Conservation (phyloP, 2,797 vertebrate genomes). For the Yasuhikotakia modesta region DNA sequence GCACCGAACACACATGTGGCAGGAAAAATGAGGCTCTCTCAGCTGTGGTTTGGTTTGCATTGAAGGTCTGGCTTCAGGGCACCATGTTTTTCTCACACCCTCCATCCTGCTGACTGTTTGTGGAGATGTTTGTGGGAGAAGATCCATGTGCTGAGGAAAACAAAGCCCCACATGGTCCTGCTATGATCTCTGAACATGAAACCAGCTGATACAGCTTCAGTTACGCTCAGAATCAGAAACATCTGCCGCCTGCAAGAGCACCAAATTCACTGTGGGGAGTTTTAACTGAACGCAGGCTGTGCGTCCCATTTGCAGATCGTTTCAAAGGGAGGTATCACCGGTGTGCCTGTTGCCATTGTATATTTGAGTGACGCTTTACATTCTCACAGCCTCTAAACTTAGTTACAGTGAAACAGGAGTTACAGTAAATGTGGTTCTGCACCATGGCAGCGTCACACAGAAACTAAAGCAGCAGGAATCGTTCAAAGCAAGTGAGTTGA, state of each 20-base stretch:
- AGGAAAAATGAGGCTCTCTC: constrained; percentile 57
- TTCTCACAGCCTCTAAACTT: constrained; percentile 45
- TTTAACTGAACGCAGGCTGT: constrained; percentile 48
- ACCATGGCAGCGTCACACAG: constrained; percentile 65
- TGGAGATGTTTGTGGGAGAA: constrained; percentile 73
- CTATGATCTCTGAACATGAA: constrained; percentile 73
- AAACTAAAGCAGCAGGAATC: constrained; percentile 5
- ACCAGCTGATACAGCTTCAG: constrained; percentile 68
- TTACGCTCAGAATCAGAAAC: constrained; percentile 70
- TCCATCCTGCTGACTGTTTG: constrained; percentile 65
- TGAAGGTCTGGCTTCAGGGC: constrained; percentile 51
- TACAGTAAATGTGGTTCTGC: constrained; percentile 46
- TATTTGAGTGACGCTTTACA: constrained; percentile 38
- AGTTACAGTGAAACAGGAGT: constrained; percentile 50
- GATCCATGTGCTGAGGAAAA: constrained; percentile 58
- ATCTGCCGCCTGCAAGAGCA: constrained; percentile 59
- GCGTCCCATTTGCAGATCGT: constrained; percentile 26
- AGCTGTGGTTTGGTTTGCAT: constrained; percentile 53
- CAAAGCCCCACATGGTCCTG: constrained; percentile 58
- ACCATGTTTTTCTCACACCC: constrained; percentile 69
- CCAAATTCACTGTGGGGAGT: constrained; percentile 37
- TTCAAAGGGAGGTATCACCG: constrained; percentile 39
- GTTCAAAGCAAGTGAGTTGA: constrained; percentile 14
- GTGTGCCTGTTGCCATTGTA: constrained; percentile 28
- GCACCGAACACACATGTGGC: constrained; percentile 60